These are phyloP conservation scores for Ophion ventricosus DNA, from an alignment of 2,888 invertebrate species.

Conservation along the genomic window DNA sequence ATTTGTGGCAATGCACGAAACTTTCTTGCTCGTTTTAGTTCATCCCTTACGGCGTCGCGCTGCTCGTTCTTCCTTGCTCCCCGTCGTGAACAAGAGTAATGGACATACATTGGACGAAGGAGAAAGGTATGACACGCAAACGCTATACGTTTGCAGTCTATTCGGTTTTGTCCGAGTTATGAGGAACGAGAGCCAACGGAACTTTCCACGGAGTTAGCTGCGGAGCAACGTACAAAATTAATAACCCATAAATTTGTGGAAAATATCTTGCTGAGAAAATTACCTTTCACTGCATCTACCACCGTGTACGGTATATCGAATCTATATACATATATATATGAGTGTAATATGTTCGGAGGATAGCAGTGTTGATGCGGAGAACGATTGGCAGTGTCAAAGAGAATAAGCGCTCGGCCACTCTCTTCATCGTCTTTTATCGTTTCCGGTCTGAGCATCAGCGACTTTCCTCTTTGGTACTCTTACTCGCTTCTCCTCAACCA, in stretches of 20 bases:
- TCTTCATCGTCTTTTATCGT: conserved; percentile 46
- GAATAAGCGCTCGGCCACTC: conserved; percentile 18
- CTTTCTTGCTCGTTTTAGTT: not conserved
- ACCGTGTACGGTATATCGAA: conserved; percentile 18
- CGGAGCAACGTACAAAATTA: conserved; percentile 75
- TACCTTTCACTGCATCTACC: conserved; percentile 67
- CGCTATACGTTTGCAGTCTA: conserved; percentile 65
- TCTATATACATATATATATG: not conserved
- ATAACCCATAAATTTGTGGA: conserved; percentile 76
- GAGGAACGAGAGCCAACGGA: conserved; percentile 48
- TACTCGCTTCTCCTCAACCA: not conserved
- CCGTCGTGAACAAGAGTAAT: conserved; percentile 63
- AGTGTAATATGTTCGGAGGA: not conserved
- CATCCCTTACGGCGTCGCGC: conserved; percentile 8
- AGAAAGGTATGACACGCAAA: conserved; percentile 9
- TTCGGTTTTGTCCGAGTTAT: conserved; percentile 29
- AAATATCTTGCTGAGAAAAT: conserved; percentile 74
- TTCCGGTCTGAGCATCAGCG: conserved; percentile 43
- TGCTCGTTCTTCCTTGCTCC: not conserved
- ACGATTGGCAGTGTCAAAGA: conserved; percentile 16
- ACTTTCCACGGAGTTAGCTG: conserved; percentile 15
- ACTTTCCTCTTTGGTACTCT: conserved; percentile 33
- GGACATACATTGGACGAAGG: conserved; percentile 69
- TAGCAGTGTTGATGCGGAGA: conserved; percentile 34
- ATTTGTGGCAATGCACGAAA: not conserved